Conservation (phyloP, 2,797 vertebrate genomes). For the Microcaecilia unicolor region DNA sequence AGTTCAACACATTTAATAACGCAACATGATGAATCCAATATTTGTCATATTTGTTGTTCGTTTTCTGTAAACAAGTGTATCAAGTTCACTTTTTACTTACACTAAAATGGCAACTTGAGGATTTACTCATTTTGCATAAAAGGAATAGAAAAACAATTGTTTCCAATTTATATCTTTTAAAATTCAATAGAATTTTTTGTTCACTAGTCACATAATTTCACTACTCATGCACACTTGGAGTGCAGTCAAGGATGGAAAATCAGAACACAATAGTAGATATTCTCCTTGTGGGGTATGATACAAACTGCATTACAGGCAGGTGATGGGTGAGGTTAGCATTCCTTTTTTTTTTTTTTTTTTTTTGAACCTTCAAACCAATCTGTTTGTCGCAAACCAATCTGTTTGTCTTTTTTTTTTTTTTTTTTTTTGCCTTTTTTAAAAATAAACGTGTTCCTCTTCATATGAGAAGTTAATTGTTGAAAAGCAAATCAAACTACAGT, state of each 20-base stretch:
- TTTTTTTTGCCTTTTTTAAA: conserved; percentile 21
- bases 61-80: no score
- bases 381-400: conserved; percentile 43
- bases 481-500: conserved; percentile 26
- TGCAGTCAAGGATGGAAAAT: conserved; percentile 49
- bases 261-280: conserved; percentile 44
- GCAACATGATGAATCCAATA: conserved; percentile 28
- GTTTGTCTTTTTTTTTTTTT: conserved; percentile 29
- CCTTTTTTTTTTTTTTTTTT: no score
- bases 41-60: no score
- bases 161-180: conserved; percentile 4
- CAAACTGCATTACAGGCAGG: conserved; percentile 36
- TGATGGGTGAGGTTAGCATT: conserved; percentile 35
- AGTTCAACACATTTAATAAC: conserved; percentile 39
- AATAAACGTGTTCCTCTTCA: conserved; percentile 30
- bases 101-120: conserved; percentile 12
- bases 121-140: conserved; percentile 25
- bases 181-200: conserved; percentile 51
- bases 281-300: conserved; percentile 51
- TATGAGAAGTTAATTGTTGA: no score
- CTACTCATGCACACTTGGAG: conserved; percentile 43
- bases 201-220: conserved; percentile 51
- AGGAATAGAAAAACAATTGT: conserved; percentile 29
- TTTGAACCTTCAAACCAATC: conserved; percentile 32
- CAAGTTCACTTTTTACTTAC: conserved; percentile 13